Percentiles rank a stretch among this genome's conserved stretches.
Evolutionary conservation across 1,140 invertebrate genomes (phyloP).

Genomic region (Euura saliciscinereae): DNA sequence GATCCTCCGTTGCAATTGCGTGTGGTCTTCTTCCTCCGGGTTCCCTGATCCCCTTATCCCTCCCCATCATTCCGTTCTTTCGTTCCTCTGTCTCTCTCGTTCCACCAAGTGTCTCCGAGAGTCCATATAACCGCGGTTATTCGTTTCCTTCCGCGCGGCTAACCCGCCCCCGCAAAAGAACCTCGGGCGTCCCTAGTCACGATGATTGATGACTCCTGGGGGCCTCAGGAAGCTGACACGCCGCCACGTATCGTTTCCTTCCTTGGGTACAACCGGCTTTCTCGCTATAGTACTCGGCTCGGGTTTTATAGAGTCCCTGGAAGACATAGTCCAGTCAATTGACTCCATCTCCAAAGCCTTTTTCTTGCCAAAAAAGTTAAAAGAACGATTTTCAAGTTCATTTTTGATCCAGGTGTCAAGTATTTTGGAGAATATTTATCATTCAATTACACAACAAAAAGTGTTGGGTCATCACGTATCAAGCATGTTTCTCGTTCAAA

Average conservation of each 20-base stretch:
- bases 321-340: neutral
- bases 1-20: conserved; percentile 27
- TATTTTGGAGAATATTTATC: too few species aligned
- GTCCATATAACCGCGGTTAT: conserved; percentile 14
- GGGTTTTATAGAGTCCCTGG: neutral
- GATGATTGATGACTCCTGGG: conserved; percentile 6
- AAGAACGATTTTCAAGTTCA: too few species aligned
- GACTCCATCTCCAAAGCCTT: too few species aligned
- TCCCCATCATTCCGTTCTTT: conserved; percentile 21
- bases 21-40: conserved; percentile 32
- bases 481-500: too few species aligned
- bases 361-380: too few species aligned
- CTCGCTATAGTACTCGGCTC: too few species aligned
- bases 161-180: conserved; percentile 27
- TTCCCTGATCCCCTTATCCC: neutral
- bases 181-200: neutral
- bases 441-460: too few species aligned
- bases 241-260: conserved; percentile 6
- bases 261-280: neutral
- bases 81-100: conserved; percentile 18
- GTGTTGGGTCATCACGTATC: too few species aligned
- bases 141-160: conserved; percentile 20
- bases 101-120: too few species aligned
- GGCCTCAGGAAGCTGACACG: neutral
- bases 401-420: too few species aligned